phyloP scores from a whole-genome alignment of 2,888 invertebrate species.

The Callyntrura guangdongensis region DNA sequence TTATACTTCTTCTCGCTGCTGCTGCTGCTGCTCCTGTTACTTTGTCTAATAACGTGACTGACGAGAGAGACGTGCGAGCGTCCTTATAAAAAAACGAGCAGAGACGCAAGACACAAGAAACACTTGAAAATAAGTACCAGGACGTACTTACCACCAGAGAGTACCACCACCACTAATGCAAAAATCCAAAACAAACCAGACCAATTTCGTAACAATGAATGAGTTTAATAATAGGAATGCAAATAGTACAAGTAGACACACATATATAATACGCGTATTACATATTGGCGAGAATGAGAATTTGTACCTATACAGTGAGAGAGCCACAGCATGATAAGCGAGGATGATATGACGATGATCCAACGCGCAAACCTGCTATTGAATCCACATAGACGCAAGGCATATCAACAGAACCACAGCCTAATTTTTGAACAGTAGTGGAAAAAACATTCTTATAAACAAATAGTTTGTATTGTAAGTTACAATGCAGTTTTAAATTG shows the following conservation, averaged over 20 bases:
- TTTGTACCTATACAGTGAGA: not conserved
- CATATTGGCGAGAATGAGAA: too few species aligned
- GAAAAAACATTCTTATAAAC: too few species aligned
- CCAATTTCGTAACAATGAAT: constrained; percentile 14
- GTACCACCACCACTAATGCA: not conserved
- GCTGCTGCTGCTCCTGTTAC: not conserved
- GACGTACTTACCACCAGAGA: constrained; percentile 25
- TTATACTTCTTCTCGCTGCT: not conserved
- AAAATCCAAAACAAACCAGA: not conserved
- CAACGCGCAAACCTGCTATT: not conserved
- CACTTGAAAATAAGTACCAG: constrained; percentile 34
- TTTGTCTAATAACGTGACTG: constrained; percentile 9
- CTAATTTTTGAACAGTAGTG: too few species aligned
- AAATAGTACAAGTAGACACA: not conserved
- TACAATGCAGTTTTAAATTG: too few species aligned
- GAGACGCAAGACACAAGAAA: not conserved
- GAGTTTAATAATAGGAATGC: not conserved
- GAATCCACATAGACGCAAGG: too few species aligned
- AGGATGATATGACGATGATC: not conserved
- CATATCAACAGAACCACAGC: too few species aligned
- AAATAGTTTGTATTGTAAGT: too few species aligned
- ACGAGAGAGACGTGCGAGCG: not conserved
- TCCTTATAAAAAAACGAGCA: too few species aligned
- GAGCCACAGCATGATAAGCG: not conserved
- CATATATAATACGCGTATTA: too few species aligned